These are phyloP conservation scores for Pipistrellus kuhlii DNA, from an alignment of 2,797 vertebrate species.

Conservation along the genomic window DNA sequence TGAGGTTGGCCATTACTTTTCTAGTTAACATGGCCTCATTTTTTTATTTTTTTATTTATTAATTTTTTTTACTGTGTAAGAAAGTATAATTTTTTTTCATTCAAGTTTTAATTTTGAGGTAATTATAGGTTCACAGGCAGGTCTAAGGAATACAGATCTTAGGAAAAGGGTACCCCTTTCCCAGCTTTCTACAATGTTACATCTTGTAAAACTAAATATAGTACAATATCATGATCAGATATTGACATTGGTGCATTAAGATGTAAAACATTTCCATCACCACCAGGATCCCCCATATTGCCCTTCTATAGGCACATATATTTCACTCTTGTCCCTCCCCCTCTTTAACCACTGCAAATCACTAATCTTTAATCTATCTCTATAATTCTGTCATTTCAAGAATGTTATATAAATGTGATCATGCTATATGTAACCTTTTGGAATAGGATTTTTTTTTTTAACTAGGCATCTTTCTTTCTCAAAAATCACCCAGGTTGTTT, in stretches of 20 bases:
- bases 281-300: accelerated
- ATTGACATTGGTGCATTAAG: neutral
- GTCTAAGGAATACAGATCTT: neutral
- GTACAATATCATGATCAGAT: accelerated
- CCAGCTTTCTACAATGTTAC: neutral
- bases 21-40: neutral
- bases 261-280: neutral
- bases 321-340: neutral
- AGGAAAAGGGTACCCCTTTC: neutral
- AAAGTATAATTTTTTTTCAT: neutral
- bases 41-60: no score
- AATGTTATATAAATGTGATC: neutral
- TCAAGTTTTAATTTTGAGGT: neutral
- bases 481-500: neutral
- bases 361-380: neutral
- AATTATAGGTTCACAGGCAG: neutral
- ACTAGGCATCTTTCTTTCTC: neutral
- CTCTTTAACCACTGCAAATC: neutral
- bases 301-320: neutral
- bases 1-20: neutral
- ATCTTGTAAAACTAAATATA: neutral
- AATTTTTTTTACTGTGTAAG: neutral
- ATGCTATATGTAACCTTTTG: neutral
- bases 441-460: neutral
- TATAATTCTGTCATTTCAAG: neutral